A percentile compares a stretch with the other conserved stretches of the same genome.
These are phyloP conservation scores for Pachyrhynchus sulphureomaculatus DNA, from an alignment of 1,140 invertebrate genomes.

Conservation along the genomic window DNA sequence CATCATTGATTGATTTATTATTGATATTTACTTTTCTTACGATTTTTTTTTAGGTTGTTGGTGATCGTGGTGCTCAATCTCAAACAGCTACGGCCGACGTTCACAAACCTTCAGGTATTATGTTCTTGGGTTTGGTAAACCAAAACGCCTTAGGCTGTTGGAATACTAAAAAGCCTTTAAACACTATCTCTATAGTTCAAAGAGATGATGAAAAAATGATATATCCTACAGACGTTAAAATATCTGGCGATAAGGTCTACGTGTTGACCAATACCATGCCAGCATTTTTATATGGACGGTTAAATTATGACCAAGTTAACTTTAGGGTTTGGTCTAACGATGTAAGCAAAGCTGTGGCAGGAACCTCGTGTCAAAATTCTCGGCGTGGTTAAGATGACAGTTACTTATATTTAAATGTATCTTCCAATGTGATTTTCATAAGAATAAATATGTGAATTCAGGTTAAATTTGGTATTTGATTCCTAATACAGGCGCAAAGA, in stretches of 20 bases:
- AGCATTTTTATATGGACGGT: constrained; percentile 58
- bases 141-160: constrained; percentile 69
- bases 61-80: constrained; percentile 58
- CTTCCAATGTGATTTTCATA: no score
- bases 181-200: constrained; percentile 60
- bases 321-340: constrained; percentile 57
- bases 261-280: constrained; percentile 62
- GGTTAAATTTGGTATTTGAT: no score
- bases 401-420: no score
- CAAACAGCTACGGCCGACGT: constrained; percentile 64
- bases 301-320: constrained; percentile 59
- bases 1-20: no score
- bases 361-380: constrained; percentile 37
- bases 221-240: constrained; percentile 59
- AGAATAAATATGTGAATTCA: no score
- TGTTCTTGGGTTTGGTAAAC: constrained; percentile 67
- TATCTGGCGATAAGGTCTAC: constrained; percentile 60
- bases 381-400: no score
- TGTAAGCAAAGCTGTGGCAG: constrained; percentile 38
- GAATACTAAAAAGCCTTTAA: constrained; percentile 61
- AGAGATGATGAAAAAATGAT: constrained; percentile 62
- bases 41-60: constrained; percentile 55
- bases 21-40: no score
- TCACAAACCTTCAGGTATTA: constrained; percentile 56
- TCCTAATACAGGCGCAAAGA: no score